Percentiles rank a stretch among this genome's conserved stretches.
Conservation (phyloP, 2,113 vertebrate genomes). For the Syngnathus scovelli region DNA sequence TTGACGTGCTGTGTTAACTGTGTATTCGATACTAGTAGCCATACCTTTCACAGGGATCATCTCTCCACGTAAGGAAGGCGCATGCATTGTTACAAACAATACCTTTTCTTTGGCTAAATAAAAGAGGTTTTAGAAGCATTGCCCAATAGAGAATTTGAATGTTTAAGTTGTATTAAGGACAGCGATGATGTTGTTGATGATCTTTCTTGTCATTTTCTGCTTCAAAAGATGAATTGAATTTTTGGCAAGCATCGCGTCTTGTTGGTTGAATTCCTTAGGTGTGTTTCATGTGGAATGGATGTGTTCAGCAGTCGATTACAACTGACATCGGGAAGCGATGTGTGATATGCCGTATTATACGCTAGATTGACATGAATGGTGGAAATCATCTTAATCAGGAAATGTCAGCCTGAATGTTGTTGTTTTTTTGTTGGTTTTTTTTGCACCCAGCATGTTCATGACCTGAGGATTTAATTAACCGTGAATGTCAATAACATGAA, state of each 20-base stretch:
- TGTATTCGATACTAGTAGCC: constrained; percentile 67
- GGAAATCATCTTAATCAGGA: constrained; percentile 45
- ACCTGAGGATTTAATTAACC: constrained; percentile 21
- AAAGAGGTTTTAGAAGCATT: constrained; percentile 60
- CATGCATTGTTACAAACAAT: constrained; percentile 65
- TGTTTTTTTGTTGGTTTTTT: constrained; percentile 14
- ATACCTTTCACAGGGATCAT: constrained; percentile 59
- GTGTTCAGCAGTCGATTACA: neutral
- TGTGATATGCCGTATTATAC: constrained; percentile 37
- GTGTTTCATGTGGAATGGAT: constrained; percentile 8
- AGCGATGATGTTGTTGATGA: constrained; percentile 10
- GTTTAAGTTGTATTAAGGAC: constrained; percentile 39
- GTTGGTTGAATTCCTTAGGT: neutral
- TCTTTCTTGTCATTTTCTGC: constrained; percentile 1
- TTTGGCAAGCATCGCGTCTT: neutral
- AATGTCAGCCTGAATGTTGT: constrained; percentile 23
- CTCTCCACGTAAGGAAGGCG: constrained; percentile 56
- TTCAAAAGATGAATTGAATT: constrained; percentile 12
- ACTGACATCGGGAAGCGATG: constrained; percentile 5
- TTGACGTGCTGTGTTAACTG: constrained; percentile 66
- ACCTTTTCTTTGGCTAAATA: constrained; percentile 67
- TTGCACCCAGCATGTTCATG: constrained; percentile 34
- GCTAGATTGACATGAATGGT: constrained; percentile 41
- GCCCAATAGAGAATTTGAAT: constrained; percentile 48
- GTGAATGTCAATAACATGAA: constrained; percentile 12